Evolutionary conservation across 2,113 vertebrate genomes (phyloP).

Genomic region (Taurulus bubalis): DNA sequence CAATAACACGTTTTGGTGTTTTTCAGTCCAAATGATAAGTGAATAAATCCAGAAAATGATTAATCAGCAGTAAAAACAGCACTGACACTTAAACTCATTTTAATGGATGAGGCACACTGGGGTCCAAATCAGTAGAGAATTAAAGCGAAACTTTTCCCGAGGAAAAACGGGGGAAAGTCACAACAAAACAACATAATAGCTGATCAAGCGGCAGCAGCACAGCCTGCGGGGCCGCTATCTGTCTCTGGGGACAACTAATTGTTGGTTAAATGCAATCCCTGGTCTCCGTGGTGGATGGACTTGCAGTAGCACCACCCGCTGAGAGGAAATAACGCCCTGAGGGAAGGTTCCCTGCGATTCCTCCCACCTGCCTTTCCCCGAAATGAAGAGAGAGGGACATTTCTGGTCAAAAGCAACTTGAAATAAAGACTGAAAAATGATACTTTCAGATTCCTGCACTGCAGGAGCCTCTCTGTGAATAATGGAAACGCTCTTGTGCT

Average conservation of each 20-base stretch:
- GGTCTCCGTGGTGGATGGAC: slow-evolving; percentile 35
- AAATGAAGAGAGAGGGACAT: slow-evolving; percentile 7
- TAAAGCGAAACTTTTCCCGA: slow-evolving; percentile 3
- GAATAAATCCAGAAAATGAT: neutral
- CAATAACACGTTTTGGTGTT: neutral
- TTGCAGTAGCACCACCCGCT: slow-evolving; percentile 15
- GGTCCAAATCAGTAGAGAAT: slow-evolving; percentile 37
- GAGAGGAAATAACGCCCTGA: slow-evolving; percentile 40
- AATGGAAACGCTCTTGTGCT: slow-evolving; percentile 49
- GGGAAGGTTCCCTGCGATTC: slow-evolving; percentile 30
- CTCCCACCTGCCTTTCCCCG: slow-evolving; percentile 10
- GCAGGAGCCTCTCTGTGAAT: slow-evolving; percentile 30
- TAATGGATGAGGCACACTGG: slow-evolving; percentile 7
- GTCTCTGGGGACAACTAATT: slow-evolving; percentile 56
- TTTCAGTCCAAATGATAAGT: neutral
- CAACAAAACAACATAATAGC: slow-evolving; percentile 40
- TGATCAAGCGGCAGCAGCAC: slow-evolving; percentile 20
- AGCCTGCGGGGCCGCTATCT: slow-evolving; percentile 34
- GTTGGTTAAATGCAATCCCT: slow-evolving; percentile 47
- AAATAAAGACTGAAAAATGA: slow-evolving; percentile 39
- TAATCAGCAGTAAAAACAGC: neutral
- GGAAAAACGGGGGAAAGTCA: slow-evolving; percentile 28
- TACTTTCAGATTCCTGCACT: slow-evolving; percentile 21
- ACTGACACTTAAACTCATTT: neutral
- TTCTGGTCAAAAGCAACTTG: slow-evolving; percentile 20